Base-by-base conservation (phyloP, 2,888 invertebrate genomes). In the Pyrgus malvae region DNA sequence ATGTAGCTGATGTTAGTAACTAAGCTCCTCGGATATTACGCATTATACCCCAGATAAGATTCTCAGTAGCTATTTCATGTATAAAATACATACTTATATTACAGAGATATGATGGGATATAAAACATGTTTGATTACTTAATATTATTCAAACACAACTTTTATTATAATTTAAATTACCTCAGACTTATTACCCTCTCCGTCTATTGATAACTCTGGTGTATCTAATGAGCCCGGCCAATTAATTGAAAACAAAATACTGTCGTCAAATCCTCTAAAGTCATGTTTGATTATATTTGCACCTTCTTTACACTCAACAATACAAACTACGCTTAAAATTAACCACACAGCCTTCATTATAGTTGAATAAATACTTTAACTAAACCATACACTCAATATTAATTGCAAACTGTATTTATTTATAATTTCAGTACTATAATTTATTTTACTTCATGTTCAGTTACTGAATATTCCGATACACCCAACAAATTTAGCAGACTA, bases 261-360 rank as follows among this genome's bases (percentile, higher is more conserved):
- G 80, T 97, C 97, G 78, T 97, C 97, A 71, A 97, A 96, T 37
- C 94, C 95, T 79, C 93, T 93, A 17, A 94, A 91, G 76, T 95
- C 94, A 70, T 93, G 92, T 57, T 51, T 14, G 6, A 51, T 51
- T 14, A 27, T 12, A 29, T 44, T 27, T 27, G 6, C 25, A 21
- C 33, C 37, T n/a, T 91, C 87, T 56, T 83, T 74, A 66, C 78
- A 69, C 46, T 66, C 64, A 48, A 62, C 72, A 41, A 72, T 56
- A 48, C 75, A 73, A 42, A 75, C 53, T 53, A 66, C 61, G 74
- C 68, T 69, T 55, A 80, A 59, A 60, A 75, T 59, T 56, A 77
- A 61, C 66, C 69, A 70, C 37, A 65, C 60, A 66, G 60, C 58
- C 66, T 70, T 75, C 85, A 88, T 87, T 11, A 9, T 27, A 19